Evolutionary conservation across 2,113 vertebrate species (phyloP).

Genomic region (Toxotes jaculatrix): DNA sequence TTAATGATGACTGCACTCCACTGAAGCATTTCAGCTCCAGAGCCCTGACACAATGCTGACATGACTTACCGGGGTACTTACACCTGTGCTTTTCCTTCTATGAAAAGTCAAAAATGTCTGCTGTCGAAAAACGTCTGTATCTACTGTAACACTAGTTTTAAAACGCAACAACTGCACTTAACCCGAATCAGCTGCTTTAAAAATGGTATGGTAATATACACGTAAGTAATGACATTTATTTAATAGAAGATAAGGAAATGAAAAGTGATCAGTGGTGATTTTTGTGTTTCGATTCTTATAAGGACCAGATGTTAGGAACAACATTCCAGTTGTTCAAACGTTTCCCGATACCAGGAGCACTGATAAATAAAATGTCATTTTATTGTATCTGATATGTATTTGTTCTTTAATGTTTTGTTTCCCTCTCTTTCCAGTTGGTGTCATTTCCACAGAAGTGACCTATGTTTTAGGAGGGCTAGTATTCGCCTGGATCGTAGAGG

Average conservation of each 20-base stretch:
- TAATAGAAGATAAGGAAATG: neutral
- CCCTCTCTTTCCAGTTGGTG: constrained; percentile 70
- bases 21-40: no score
- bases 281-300: neutral
- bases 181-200: no score
- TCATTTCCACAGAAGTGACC: constrained; percentile 86
- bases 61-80: no score
- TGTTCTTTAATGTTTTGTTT: neutral
- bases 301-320: neutral
- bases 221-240: neutral
- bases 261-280: neutral
- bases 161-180: no score
- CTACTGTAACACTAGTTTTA: no score
- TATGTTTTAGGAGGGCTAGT: constrained; percentile 83
- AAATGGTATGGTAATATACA: no score
- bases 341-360: neutral
- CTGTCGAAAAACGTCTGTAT: no score
- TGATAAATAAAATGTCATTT: neutral
- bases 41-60: no score
- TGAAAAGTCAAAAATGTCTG: no score
- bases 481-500: constrained; percentile 87
- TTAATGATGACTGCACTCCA: neutral
- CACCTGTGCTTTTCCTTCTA: no score
- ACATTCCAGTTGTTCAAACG: no score
- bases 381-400: neutral